A percentile compares a stretch with the other conserved stretches of the same genome.
phyloP scores from a whole-genome alignment of 2,113 vertebrate species.

The Cochlearius cochlearius region DNA sequence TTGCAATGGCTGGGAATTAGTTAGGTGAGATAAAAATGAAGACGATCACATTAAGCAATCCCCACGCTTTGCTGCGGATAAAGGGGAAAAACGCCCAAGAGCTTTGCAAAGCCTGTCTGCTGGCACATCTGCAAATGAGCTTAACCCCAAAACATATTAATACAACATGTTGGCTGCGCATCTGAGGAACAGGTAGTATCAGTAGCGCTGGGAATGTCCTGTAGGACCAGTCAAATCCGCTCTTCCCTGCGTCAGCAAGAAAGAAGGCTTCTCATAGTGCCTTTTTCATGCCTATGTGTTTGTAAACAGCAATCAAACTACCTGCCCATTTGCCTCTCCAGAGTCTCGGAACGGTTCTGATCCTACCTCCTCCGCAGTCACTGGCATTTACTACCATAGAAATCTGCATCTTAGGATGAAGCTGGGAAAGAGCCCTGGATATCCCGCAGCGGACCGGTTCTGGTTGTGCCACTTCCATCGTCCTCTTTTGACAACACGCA shows the following conservation, averaged over 20 bases:
- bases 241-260: neutral
- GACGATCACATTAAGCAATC: neutral
- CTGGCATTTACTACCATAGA: neutral
- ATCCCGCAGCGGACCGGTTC: rapidly evolving
- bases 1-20: neutral
- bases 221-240: rapidly evolving
- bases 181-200: neutral
- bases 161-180: neutral
- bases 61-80: neutral
- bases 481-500: neutral
- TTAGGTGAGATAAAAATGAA: neutral
- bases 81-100: neutral
- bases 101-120: neutral
- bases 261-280: neutral
- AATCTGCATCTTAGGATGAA: neutral
- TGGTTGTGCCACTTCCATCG: neutral
- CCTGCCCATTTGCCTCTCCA: neutral
- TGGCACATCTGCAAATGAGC: neutral
- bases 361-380: neutral
- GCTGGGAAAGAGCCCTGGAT: neutral
- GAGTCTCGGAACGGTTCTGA: neutral
- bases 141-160: neutral
- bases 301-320: neutral
- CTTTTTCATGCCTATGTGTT: neutral
- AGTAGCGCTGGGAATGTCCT: rapidly evolving